Evolutionary conservation across 2,888 invertebrate genomes (phyloP).

Genomic region (Corythucha ciliata): DNA sequence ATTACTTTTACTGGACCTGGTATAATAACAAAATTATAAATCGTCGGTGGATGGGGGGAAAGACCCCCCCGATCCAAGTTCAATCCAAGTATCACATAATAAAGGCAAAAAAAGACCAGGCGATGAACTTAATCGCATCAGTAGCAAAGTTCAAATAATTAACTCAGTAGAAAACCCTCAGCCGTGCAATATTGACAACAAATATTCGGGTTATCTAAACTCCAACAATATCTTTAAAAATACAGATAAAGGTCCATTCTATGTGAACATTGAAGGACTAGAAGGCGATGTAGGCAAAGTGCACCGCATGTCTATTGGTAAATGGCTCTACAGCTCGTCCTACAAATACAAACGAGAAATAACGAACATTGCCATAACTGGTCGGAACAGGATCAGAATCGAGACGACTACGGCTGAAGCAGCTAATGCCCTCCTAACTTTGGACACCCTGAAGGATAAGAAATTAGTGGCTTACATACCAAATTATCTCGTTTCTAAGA

Average conservation of each 20-base stretch:
- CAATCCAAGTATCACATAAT: no score
- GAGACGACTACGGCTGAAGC: constrained; percentile 1
- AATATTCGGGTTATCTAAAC: no score
- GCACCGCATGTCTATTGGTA: constrained; percentile 7
- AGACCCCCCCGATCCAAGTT: no score
- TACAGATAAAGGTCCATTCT: constrained; percentile 12
- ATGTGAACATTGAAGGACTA: constrained; percentile 1
- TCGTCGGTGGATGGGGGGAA: no score
- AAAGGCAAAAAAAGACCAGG: no score
- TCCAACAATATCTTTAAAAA: neutral
- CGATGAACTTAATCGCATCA: no score
- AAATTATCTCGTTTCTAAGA: constrained; percentile 3
- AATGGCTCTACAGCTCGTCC: neutral
- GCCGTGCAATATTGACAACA: no score
- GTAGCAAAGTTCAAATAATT: no score
- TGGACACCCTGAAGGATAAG: neutral
- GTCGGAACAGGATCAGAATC: constrained; percentile 7
- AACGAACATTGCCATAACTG: neutral
- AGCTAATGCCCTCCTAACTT: neutral
- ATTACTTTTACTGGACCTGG: no score
- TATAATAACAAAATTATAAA: no score
- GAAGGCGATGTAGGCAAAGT: constrained; percentile 1
- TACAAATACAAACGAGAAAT: neutral
- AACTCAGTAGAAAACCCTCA: no score
- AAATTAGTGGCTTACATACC: neutral